These are phyloP conservation scores for Epizoanthus illoricatus DNA, from an alignment of 92 coral and sea anemone species.

Conservation along the genomic window DNA sequence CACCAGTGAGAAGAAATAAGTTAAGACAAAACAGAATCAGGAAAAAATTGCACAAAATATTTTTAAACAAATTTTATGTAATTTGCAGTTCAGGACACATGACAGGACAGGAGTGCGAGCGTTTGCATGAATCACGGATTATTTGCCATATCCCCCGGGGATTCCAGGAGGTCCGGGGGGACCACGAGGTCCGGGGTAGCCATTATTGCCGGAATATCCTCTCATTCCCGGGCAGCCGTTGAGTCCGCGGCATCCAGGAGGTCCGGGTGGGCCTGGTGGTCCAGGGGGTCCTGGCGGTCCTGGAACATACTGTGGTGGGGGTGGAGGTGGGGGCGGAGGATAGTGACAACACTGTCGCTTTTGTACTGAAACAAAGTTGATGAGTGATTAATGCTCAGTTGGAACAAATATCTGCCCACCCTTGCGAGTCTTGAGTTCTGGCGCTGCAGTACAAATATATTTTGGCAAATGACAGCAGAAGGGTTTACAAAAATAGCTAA, in stretches of 20 bases:
- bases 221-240: conserved; percentile 19
- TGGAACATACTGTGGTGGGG: conserved; percentile 21
- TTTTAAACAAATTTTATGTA: too few relatives aligned
- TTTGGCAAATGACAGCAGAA: too few relatives aligned
- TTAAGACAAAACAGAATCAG: too few relatives aligned
- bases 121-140: too few relatives aligned
- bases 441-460: too few relatives aligned
- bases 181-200: conserved; percentile 18
- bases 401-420: too few relatives aligned
- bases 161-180: conserved; percentile 18
- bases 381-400: neutral
- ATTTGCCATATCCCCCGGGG: conserved; percentile 36
- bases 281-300: conserved; percentile 33
- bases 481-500: too few relatives aligned
- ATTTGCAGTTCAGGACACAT: too few relatives aligned
- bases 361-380: conserved; percentile 1
- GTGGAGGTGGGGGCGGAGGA: conserved; percentile 11
- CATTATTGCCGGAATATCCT: conserved; percentile 29
- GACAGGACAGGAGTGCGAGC: too few relatives aligned
- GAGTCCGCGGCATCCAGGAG: conserved; percentile 28
- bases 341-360: conserved; percentile 17
- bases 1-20: too few relatives aligned
- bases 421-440: too few relatives aligned
- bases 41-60: too few relatives aligned
- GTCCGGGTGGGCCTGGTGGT: conserved; percentile 31